phyloP scores from a whole-genome alignment of 1,140 invertebrate genomes.

The Drosophila parvula region DNA sequence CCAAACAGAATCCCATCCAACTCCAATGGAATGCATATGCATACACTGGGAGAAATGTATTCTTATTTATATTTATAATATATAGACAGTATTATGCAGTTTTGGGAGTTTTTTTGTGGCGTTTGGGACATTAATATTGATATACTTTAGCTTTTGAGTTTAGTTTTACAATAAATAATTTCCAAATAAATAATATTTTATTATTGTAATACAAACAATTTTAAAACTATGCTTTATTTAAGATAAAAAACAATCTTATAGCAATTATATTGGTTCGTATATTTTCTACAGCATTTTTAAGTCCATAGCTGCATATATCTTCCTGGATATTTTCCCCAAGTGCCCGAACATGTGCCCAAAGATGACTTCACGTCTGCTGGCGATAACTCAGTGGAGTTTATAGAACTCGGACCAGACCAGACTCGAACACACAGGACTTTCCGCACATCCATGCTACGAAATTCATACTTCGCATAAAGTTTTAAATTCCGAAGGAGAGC shows the following conservation, averaged over 20 bases:
- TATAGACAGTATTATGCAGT: background rate
- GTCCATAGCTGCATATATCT: too few species aligned
- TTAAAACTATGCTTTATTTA: too few species aligned
- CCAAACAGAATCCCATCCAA: slow-evolving; percentile 52
- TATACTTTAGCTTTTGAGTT: fast-evolving
- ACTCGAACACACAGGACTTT: slow-evolving; percentile 9
- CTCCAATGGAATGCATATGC: slow-evolving; percentile 34
- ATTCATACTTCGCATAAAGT: slow-evolving; percentile 38
- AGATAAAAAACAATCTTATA: too few species aligned
- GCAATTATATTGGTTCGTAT: background rate
- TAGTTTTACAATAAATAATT: too few species aligned
- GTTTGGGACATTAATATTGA: background rate
- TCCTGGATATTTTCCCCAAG: slow-evolving; percentile 1
- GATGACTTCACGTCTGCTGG: slow-evolving; percentile 79
- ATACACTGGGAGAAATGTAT: slow-evolving; percentile 1
- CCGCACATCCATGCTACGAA: slow-evolving; percentile 21
- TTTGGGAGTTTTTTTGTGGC: background rate
- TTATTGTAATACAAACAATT: too few species aligned
- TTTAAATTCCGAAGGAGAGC: slow-evolving; percentile 55
- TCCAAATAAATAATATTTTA: too few species aligned
- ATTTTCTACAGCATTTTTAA: background rate
- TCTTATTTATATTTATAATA: too few species aligned
- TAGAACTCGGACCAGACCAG: slow-evolving; percentile 40
- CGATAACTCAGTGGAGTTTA: slow-evolving; percentile 78
- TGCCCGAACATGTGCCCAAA: slow-evolving; percentile 31